Evolutionary conservation across 2,113 vertebrate species (phyloP).

Genomic region (Perognathus longimembris): DNA sequence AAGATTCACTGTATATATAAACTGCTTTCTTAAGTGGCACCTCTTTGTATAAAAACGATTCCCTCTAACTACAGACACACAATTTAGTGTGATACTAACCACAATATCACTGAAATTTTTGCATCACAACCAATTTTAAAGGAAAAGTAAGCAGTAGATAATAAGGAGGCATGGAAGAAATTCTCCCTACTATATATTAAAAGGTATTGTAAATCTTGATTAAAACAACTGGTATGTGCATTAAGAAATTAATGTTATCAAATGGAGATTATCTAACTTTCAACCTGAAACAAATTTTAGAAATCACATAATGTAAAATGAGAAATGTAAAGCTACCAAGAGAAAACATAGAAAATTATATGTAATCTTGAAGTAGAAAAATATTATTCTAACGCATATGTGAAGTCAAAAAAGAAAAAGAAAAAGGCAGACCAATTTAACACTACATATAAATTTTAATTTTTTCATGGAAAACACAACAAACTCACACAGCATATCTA

Average conservation of each 20-base stretch:
- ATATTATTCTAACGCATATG: slow-evolving; percentile 19
- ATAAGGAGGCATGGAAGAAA: neutral
- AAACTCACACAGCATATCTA: neutral
- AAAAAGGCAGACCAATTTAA: slow-evolving; percentile 22
- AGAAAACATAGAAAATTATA: slow-evolving; percentile 16
- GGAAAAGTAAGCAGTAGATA: neutral
- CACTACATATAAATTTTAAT: neutral
- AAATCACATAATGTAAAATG: slow-evolving; percentile 14
- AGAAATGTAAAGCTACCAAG: neutral
- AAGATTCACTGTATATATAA: too few species aligned
- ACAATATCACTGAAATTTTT: too few species aligned
- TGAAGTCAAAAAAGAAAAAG: neutral
- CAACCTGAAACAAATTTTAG: neutral
- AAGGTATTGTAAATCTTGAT: slow-evolving; percentile 10
- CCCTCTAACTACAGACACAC: neutral
- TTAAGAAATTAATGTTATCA: slow-evolving; percentile 11
- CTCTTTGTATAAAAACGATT: too few species aligned
- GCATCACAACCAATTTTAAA: neutral
- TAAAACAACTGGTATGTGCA: neutral
- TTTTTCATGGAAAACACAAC: slow-evolving; percentile 27
- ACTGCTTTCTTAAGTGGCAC: too few species aligned
- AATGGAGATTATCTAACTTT: neutral
- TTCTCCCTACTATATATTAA: neutral
- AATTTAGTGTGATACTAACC: neutral
- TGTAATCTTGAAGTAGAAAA: slow-evolving; percentile 6